These are phyloP conservation scores for Tachysurus fulvidraco DNA, from an alignment of 2,113 vertebrate species.

Conservation along the genomic window DNA sequence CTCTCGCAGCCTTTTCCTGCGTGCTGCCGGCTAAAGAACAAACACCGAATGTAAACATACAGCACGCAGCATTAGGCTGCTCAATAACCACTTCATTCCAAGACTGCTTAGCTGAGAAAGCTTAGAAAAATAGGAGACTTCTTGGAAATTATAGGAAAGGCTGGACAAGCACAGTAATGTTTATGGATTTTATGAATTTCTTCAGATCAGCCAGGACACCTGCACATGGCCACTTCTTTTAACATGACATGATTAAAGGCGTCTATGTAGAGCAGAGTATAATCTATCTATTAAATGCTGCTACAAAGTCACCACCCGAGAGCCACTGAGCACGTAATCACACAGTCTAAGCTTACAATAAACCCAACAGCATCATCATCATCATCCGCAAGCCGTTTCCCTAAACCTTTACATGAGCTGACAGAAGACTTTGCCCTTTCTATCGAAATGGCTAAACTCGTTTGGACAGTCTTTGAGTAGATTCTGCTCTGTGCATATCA, in stretches of 20 bases:
- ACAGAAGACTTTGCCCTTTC: conserved; percentile 3
- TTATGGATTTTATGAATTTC: background rate
- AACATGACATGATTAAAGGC: background rate
- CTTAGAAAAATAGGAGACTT: background rate
- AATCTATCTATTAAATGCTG: background rate
- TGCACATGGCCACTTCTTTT: background rate
- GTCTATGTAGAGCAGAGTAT: background rate
- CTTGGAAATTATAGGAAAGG: background rate
- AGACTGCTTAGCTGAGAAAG: background rate
- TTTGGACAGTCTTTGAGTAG: conserved; percentile 30
- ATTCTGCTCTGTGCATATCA: conserved; percentile 40
- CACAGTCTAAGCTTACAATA: background rate
- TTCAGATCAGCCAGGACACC: background rate
- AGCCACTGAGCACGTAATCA: background rate
- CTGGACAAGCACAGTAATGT: background rate
- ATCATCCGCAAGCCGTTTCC: background rate
- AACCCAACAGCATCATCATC: background rate
- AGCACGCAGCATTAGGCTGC: background rate
- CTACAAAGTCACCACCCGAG: background rate
- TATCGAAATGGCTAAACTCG: conserved; percentile 50
- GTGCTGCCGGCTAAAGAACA: background rate
- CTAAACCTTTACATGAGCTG: background rate
- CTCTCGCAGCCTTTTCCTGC: background rate
- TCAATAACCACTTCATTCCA: background rate
- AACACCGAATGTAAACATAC: background rate